Percentiles rank a stretch among this genome's conserved stretches.
Conservation (phyloP, 2,797 vertebrate genomes). For the Aldrovandia affinis region DNA sequence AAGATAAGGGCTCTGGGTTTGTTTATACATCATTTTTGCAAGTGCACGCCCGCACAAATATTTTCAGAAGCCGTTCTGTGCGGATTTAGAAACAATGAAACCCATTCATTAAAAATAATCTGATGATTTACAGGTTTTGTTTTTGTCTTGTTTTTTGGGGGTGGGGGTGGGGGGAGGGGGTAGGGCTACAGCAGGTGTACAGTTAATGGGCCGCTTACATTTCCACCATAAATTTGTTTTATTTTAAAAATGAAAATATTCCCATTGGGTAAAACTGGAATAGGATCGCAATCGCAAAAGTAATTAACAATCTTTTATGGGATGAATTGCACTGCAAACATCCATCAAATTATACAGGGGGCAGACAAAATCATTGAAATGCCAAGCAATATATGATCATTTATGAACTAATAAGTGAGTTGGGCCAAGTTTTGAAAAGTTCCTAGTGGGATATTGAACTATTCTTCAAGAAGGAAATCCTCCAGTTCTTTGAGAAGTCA, state of each 20-base stretch:
- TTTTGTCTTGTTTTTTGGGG: neutral
- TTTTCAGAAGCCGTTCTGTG: constrained; percentile 21
- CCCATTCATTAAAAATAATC: constrained; percentile 33
- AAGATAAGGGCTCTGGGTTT: constrained; percentile 29
- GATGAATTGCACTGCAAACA: neutral
- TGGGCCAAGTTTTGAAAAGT: too few species aligned
- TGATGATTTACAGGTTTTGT: neutral
- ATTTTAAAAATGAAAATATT: constrained; percentile 36
- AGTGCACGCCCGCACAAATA: constrained; percentile 25
- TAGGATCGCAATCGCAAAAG: constrained; percentile 23
- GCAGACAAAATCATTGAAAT: too few species aligned
- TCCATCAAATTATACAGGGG: neutral
- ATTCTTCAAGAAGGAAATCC: too few species aligned
- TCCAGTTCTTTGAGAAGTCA: too few species aligned
- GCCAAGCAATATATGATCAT: too few species aligned
- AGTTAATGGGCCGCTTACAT: constrained; percentile 30
- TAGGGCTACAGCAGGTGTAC: constrained; percentile 45
- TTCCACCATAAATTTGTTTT: neutral
- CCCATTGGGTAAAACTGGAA: constrained; percentile 26
- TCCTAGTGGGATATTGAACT: too few species aligned
- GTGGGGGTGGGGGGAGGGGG: constrained; percentile 28
- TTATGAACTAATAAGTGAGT: too few species aligned
- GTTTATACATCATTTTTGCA: constrained; percentile 30
- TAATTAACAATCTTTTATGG: neutral
- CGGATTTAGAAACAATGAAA: constrained; percentile 42